phyloP scores from a whole-genome alignment of 2,113 vertebrate genomes.

The Pollimyrus isidori region DNA sequence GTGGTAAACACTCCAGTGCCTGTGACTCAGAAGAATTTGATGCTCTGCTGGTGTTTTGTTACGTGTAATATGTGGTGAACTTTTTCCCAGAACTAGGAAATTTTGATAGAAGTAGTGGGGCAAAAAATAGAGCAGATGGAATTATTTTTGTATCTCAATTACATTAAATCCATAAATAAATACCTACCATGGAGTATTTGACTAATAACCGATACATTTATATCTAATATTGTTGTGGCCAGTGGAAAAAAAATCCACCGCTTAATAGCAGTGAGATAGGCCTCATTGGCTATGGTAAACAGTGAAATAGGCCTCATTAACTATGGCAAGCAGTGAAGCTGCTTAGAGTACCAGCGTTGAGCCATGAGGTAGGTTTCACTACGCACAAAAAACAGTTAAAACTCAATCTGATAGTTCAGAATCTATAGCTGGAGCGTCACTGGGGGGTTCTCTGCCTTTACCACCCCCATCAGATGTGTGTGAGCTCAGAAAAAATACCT shows the following conservation, averaged over 20 bases:
- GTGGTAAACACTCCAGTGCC: background rate
- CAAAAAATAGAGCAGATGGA: too few species aligned
- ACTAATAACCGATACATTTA: background rate
- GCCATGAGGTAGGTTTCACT: background rate
- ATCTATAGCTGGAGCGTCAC: background rate
- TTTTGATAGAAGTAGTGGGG: too few species aligned
- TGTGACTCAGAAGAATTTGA: background rate
- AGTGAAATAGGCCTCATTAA: background rate
- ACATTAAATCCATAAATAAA: too few species aligned
- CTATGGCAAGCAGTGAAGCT: background rate
- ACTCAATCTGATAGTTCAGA: background rate
- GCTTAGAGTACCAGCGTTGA: background rate
- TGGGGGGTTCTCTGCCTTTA: background rate
- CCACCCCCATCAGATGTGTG: background rate
- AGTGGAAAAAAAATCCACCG: too few species aligned
- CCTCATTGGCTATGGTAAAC: background rate
- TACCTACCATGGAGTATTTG: too few species aligned
- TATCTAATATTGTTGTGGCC: background rate
- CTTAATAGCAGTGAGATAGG: background rate
- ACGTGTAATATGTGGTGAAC: too few species aligned
- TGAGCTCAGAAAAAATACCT: background rate
- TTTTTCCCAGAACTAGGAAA: too few species aligned
- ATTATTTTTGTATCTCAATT: too few species aligned
- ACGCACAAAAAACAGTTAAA: background rate
- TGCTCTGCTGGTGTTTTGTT: background rate